Base-by-base conservation (phyloP, 2,888 invertebrate genomes). In the Amorpha juglandis region DNA sequence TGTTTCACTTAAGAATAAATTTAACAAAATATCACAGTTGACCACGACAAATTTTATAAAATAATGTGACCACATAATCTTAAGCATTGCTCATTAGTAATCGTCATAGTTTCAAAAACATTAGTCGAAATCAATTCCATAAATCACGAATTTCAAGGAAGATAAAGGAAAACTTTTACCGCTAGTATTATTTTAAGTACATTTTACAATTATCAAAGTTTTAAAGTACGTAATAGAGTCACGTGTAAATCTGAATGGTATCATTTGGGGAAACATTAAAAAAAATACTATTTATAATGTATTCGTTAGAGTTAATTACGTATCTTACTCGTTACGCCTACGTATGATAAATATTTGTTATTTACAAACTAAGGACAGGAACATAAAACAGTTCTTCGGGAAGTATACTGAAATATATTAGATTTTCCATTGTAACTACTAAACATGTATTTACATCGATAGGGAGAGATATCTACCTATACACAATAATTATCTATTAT, bases 21-120 rank as follows among this genome's bases (percentile, higher is more conserved):
- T 92, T 91, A 93, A 93, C 91, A 91, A 91, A 93, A 92, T 93
- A 93, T 93, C 93, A 93, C 93, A 93, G 93, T 87, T 90, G 89
- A 91, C 92, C 90, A 92, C 92, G 92, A 92, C 86, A 88, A 84
- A 58, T 19, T 89, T 87, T 80, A 69, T 75, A 83, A 84, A 74
- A 81, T 84, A 86, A 83, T 77, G 84, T 86, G 88, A 84, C 81
- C 87, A 86, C 83, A 86, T 84, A 84, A 82, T 70, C 74, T 79
- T 76, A 77, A 79, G 75, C 76, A 77, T 81, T 76, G 79, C 77
- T 75, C 75, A 72, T 74, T 74, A 74, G 71, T 58, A 74, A 75
- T 75, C 74, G 78, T 74, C 70, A 68, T 70, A 69, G 72, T 69
- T 66, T 62, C 67, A 66, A 58, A 58, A 58, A 58, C 58, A 12